Evolutionary conservation across 1,140 invertebrate genomes (phyloP).

Genomic region (Pseudomyrmex dendroicus): DNA sequence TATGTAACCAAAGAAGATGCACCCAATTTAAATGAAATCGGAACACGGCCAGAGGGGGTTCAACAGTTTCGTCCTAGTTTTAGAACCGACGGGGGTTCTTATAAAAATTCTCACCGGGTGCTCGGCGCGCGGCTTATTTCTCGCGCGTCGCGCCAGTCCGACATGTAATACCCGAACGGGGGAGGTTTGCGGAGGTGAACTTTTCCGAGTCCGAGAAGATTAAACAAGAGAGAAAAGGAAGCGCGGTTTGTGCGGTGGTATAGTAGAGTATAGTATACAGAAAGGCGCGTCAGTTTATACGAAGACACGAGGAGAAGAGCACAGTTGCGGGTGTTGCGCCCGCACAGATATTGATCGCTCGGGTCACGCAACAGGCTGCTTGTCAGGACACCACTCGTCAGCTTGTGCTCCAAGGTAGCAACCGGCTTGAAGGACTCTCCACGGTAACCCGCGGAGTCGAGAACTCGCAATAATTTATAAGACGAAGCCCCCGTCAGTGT

Average conservation of each 20-base stretch:
- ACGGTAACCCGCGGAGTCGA: constrained; percentile 43
- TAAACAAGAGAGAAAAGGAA: constrained; percentile 33
- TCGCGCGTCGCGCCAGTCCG: neutral
- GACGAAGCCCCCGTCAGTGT: neutral
- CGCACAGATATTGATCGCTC: constrained; percentile 78
- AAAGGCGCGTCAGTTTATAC: constrained; percentile 30
- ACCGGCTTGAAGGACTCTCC: constrained; percentile 60
- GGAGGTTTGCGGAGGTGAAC: neutral
- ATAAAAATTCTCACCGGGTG: constrained; percentile 1
- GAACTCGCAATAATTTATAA: constrained; percentile 61
- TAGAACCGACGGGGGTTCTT: neutral
- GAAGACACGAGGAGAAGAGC: constrained; percentile 45
- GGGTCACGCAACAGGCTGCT: constrained; percentile 81
- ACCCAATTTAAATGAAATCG: neutral
- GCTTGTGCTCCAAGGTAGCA: constrained; percentile 59
- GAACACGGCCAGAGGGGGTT: neutral
- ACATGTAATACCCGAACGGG: constrained; percentile 2
- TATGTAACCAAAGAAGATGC: neutral
- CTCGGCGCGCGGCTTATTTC: neutral
- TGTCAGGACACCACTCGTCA: constrained; percentile 75
- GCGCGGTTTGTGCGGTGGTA: neutral
- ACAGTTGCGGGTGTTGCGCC: constrained; percentile 65
- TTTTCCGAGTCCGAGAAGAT: constrained; percentile 14
- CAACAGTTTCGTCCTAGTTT: neutral
- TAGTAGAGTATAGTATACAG: neutral